Conservation (phyloP, 2,888 invertebrate species). For the Platycheirus albimanus region DNA sequence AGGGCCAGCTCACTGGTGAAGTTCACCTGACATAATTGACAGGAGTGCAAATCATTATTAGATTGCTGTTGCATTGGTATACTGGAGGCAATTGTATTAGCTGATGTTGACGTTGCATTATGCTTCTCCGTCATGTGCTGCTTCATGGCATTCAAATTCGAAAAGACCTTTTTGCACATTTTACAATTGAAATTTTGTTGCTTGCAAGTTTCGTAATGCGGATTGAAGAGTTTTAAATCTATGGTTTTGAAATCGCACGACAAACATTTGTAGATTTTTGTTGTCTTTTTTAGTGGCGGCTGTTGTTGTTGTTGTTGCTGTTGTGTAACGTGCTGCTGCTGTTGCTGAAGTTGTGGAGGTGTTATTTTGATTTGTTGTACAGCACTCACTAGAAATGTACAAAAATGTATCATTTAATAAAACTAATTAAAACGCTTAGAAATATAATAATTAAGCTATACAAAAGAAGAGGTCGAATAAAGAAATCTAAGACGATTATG, state of each 20-base stretch:
- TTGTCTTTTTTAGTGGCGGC: conserved; percentile 78
- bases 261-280: conserved; percentile 82
- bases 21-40: conserved; percentile 81
- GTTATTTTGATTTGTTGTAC: conserved; percentile 79
- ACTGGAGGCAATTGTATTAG: conserved; percentile 25
- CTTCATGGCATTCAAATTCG: conserved; percentile 81
- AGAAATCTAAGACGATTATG: too few relatives aligned
- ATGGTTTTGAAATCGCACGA: conserved; percentile 83
- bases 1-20: conserved; percentile 81
- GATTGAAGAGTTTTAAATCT: conserved; percentile 82
- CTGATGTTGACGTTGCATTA: conserved; percentile 75
- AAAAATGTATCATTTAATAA: neutral
- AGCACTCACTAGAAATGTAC: conserved; percentile 76
- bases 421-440: too few relatives aligned
- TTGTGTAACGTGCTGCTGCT: conserved; percentile 68
- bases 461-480: too few relatives aligned
- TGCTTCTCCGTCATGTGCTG: conserved; percentile 82
- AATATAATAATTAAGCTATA: too few relatives aligned
- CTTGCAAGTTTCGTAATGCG: conserved; percentile 82
- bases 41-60: conserved; percentile 77
- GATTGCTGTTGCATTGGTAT: conserved; percentile 77
- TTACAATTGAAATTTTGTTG: conserved; percentile 83
- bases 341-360: conserved; percentile 75
- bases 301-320: conserved; percentile 71
- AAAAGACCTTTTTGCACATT: conserved; percentile 82